phyloP scores from a whole-genome alignment of 2,113 vertebrate species.

The Nothoprocta perdicaria region DNA sequence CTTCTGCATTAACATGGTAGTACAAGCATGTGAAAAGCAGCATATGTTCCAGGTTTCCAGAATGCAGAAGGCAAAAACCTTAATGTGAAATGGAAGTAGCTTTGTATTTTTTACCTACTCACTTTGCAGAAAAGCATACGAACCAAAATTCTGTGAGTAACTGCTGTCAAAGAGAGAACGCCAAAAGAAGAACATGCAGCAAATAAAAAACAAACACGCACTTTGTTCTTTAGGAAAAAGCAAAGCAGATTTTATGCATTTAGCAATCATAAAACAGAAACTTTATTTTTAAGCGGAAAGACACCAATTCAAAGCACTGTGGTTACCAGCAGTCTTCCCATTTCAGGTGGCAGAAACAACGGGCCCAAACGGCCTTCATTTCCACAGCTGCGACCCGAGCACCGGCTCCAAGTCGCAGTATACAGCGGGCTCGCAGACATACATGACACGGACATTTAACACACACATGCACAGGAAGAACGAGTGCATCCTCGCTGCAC shows the following conservation, averaged over 20 bases:
- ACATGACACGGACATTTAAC: constrained; percentile 26
- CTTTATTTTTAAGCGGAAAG: background rate
- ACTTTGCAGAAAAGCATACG: background rate
- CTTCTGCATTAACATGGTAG: constrained; percentile 10
- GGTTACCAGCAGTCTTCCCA: background rate
- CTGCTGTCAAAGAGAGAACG: constrained; percentile 39
- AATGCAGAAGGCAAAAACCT: background rate
- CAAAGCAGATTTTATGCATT: constrained; percentile 11
- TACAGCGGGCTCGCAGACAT: background rate
- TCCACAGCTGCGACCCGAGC: background rate
- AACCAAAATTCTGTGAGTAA: constrained; percentile 71
- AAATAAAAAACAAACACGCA: background rate
- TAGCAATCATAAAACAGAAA: background rate
- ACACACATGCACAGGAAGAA: constrained; percentile 68
- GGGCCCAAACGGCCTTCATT: background rate
- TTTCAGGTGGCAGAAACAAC: background rate
- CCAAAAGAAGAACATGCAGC: constrained; percentile 34
- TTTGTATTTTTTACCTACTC: background rate
- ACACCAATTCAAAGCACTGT: background rate
- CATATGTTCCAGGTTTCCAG: background rate
- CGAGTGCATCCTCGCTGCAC: constrained; percentile 54
- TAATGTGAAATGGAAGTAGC: constrained; percentile 33
- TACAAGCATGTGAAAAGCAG: constrained; percentile 33
- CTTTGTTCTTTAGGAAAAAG: background rate
- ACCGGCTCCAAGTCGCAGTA: background rate